Conservation (phyloP, 2,113 vertebrate genomes). For the Peromyscus maniculatus region DNA sequence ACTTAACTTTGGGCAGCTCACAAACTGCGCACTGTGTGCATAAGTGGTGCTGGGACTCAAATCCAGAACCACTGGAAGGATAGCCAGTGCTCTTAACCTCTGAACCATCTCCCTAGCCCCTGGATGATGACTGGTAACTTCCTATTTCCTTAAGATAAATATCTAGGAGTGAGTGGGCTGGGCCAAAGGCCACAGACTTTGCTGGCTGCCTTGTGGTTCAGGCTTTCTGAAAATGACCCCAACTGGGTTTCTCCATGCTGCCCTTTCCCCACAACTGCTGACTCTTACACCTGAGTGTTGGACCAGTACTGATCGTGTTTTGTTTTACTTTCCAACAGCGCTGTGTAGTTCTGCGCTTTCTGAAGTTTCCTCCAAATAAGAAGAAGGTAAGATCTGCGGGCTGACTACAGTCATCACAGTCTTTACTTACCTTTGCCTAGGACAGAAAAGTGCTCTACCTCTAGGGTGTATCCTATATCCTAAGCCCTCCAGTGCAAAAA, state of each 20-base stretch:
- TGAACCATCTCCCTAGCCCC: background rate
- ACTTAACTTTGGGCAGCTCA: background rate
- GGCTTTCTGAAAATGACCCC: background rate
- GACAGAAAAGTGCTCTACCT: background rate
- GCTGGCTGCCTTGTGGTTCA: background rate
- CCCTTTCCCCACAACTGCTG: background rate
- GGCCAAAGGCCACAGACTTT: background rate
- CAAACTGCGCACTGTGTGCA: background rate
- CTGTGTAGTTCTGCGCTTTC: conserved; percentile 95
- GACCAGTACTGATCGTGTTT: background rate
- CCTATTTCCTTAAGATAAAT: conserved; percentile 22
- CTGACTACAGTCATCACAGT: background rate
- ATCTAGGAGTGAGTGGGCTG: background rate
- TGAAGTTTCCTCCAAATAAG: conserved; percentile 93
- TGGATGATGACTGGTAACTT: background rate
- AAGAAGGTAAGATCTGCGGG: conserved; percentile 89
- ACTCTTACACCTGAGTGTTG: background rate
- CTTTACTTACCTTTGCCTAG: background rate
- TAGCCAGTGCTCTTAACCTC: background rate
- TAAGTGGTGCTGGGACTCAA: background rate
- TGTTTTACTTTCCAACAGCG: conserved; percentile 87
- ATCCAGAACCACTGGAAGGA: background rate
- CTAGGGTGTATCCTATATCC: background rate
- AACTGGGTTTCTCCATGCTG: too few relatives aligned
- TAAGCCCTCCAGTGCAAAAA: background rate